Evolutionary conservation across 2,888 invertebrate species (phyloP), one percentile per base, ranked within the genome.

Genomic region (Drosophila subsilvestris): DNA sequence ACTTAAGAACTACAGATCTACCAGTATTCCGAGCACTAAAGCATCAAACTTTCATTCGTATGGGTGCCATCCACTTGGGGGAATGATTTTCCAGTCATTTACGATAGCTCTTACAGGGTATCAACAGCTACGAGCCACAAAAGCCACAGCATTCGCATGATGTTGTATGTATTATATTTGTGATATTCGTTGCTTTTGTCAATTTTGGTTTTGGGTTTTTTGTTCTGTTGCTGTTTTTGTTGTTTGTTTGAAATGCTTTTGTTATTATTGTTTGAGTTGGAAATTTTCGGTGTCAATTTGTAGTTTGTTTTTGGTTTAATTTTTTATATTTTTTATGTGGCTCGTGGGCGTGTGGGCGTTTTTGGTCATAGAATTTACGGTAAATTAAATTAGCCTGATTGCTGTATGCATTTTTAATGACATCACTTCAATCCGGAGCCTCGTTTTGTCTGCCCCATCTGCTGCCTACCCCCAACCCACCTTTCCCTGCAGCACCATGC

Each of bases 361-460:
- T 50, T 48, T 45, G 55, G 53, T 69, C 63, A 66, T 45, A 45
- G 47, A 72, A 72, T 66, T 65, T 63, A 59, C 62, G 54, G 55
- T 54, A 80, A 80, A 81, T 83, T 72, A 62, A 86, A 83, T 86
- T 83, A 56, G 78, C 57, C 57, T 75, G 70, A 83, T 83, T 83
- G 80, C 43, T 56, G 49, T 50, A 56, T 83, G 75, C 77, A 83
- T 83, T 80, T 86, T 80, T 73, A 74, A 83, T 80, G 69, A 29
- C 53, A 58, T 61, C 56, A 63, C 63, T 50, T 63, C 50, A 63
- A 63, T 63, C 49, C 43, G 62, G 27, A 37, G 37, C 37, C 14
- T 61, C 17, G n/a, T n/a, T 44, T 37, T 49, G 43, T 17, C 50
- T 27, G 20, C 32, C 59, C 14, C 37, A 2, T 37, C 37, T 6